Base-by-base conservation (phyloP, 2,888 invertebrate species). In the Melinaea menophilus region DNA sequence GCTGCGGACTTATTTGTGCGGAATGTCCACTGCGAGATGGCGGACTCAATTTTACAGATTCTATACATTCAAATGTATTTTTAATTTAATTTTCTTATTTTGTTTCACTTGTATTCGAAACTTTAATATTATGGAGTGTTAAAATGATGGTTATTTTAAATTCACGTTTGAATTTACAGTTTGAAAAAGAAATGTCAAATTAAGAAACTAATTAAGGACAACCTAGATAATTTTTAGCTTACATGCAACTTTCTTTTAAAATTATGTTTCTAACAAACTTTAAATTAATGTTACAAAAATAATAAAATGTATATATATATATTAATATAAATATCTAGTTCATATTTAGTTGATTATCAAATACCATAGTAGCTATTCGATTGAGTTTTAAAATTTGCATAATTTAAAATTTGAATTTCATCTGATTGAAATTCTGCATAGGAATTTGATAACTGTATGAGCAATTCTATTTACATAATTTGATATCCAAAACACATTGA, bases 1-100 rank as follows among this genome's bases (percentile, higher is more conserved):
- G 74, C 72, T 68, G 72, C 71, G 69, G 72, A 71, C 71, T 82
- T 81, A 76, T 78, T 79, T 78, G 75, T 72, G 71, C 61, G 71
- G 77, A 76, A 76, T 78, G 77, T 80, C 77, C 80, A 75, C 69
- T 76, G 60, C 63, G 72, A 70, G 73, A 63, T 69, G 64, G 62
- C 58, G 58, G 56, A 55, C 55, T 45, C 57, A 57, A 51, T 51
- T 31, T 41, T 41, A 41, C 41, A 9, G 31, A 54, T 46, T 31
- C 62, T 45, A 55, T 55, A 63, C 56, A 55, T 58, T 58, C 55
- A 34, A 61, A 56, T 58, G 37, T 58, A 62, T 58, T 31, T 58
- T 48, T 46, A 35, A 58, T 58, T 51, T 47, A 51, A 54, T 31
- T 59, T 54, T 31, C 34, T 59, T 13, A 41, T 37, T 51, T 22